Percentiles rank a stretch among this genome's conserved stretches.
These are phyloP conservation scores for Dermochelys coriacea DNA, from an alignment of 2,797 vertebrate species.

Conservation along the genomic window DNA sequence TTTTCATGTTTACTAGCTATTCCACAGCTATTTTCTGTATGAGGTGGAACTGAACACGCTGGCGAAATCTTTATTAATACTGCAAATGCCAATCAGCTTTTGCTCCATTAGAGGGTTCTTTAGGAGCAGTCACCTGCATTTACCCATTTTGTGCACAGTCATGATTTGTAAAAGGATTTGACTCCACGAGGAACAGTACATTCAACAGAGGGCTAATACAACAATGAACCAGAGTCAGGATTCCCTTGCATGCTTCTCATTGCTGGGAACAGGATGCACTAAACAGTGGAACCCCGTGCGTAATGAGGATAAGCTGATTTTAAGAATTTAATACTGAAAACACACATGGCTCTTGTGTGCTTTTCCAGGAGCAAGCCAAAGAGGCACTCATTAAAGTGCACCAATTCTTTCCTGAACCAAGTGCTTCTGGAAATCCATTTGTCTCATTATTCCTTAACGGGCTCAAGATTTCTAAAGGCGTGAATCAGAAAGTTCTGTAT, in stretches of 20 bases:
- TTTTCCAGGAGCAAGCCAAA: neutral
- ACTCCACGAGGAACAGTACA: neutral
- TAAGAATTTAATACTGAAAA: neutral
- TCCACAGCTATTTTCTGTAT: neutral
- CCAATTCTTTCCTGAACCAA: neutral
- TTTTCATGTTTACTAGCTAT: neutral
- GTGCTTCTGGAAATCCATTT: too few relatives aligned
- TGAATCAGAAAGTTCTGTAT: too few relatives aligned
- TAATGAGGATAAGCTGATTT: neutral
- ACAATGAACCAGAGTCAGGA: neutral
- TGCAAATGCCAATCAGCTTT: accelerated
- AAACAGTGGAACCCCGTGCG: neutral
- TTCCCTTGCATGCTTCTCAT: neutral
- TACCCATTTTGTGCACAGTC: accelerated
- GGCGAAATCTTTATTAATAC: neutral
- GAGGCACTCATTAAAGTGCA: neutral
- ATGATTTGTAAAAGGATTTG: accelerated
- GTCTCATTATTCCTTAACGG: neutral
- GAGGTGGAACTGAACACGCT: neutral
- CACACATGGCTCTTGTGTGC: neutral
- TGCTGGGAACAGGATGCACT: neutral
- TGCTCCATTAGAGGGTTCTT: neutral
- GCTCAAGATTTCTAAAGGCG: neutral
- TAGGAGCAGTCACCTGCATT: neutral
- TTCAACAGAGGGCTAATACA: accelerated